These are phyloP conservation scores for Aptenodytes forsteri DNA, from an alignment of 2,113 vertebrate genomes.

Conservation along the genomic window DNA sequence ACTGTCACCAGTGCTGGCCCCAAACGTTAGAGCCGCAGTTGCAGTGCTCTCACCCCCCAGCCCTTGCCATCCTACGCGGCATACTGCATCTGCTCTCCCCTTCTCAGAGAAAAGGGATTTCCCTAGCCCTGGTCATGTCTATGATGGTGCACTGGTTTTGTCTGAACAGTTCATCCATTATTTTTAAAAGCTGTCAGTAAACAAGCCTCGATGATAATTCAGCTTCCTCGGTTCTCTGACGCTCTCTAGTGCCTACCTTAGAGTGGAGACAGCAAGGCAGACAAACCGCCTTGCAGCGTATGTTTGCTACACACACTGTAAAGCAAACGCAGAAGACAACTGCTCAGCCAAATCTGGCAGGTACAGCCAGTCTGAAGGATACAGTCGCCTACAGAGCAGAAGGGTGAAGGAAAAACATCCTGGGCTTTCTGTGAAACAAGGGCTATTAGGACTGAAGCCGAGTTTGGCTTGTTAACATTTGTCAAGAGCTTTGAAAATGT, in stretches of 20 bases:
- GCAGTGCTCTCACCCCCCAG: fast-evolving
- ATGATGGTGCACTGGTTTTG: background rate
- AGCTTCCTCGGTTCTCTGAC: constrained; percentile 39
- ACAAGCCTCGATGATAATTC: background rate
- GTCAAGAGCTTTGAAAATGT: constrained; percentile 6
- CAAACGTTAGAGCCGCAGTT: background rate
- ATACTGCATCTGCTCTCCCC: background rate
- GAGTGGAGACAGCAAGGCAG: background rate
- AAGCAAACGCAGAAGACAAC: background rate
- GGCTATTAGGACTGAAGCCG: background rate
- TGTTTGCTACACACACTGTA: background rate
- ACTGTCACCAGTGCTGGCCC: background rate
- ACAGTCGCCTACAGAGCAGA: background rate
- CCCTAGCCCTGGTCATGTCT: background rate
- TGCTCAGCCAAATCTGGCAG: background rate
- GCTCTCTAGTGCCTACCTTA: constrained; percentile 47
- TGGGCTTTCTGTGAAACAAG: background rate
- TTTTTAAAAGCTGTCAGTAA: constrained; percentile 16
- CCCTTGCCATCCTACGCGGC: background rate
- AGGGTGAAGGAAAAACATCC: background rate
- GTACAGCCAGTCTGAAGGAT: background rate
- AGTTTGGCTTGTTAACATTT: constrained; percentile 16
- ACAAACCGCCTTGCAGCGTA: background rate
- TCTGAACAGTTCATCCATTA: background rate
- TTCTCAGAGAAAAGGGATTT: background rate